These are phyloP conservation scores for Sarcophaga carnaria DNA, from an alignment of 2,888 invertebrate genomes.

Conservation along the genomic window DNA sequence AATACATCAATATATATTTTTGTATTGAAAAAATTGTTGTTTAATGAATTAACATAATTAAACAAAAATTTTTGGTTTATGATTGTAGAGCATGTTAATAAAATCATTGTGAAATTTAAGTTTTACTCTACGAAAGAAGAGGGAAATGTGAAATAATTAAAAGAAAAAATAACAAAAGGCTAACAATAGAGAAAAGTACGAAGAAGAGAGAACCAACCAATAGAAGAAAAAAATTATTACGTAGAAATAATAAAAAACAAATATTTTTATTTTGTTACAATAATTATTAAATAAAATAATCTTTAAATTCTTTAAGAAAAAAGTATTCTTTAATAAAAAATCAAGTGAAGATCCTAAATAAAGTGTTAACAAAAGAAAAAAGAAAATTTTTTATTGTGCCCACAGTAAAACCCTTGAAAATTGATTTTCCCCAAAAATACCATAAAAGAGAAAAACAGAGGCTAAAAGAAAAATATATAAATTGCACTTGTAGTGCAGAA, in stretches of 20 bases:
- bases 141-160: conserved; percentile 22
- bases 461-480: conserved; percentile 24
- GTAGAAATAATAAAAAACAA: conserved; percentile 30
- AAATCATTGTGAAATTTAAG: conserved; percentile 47
- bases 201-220: conserved; percentile 31
- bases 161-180: conserved; percentile 26
- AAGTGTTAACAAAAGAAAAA: neutral
- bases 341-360: neutral
- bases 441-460: conserved; percentile 23
- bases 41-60: conserved; percentile 38
- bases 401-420: conserved; percentile 50
- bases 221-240: conserved; percentile 44
- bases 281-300: neutral
- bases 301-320: neutral
- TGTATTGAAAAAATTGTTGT: conserved; percentile 43
- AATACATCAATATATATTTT: conserved; percentile 25
- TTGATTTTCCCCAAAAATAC: conserved; percentile 66
- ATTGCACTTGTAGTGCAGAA: conserved; percentile 47
- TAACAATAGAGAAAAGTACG: conserved; percentile 42
- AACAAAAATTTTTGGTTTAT: conserved; percentile 26
- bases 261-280: conserved; percentile 2
- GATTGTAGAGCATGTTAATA: neutral
- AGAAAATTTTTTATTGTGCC: conserved; percentile 24
- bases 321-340: neutral
- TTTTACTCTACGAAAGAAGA: conserved; percentile 54